Conservation (phyloP, 2,113 vertebrate species). For the Poecilia latipinna region DNA sequence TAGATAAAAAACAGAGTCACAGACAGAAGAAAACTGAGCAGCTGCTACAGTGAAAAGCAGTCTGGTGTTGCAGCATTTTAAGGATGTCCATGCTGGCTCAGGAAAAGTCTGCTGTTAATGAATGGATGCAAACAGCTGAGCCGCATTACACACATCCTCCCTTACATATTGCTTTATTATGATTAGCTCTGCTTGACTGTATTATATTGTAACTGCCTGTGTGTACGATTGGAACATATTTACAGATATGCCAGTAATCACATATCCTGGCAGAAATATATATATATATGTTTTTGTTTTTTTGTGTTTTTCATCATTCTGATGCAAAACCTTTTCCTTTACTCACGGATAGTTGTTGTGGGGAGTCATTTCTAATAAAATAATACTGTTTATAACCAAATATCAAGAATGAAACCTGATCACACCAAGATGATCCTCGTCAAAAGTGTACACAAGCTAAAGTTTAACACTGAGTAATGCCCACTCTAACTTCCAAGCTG, state of each 20-base stretch:
- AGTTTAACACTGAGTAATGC: no score
- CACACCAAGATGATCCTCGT: no score
- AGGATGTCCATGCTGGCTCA: background rate
- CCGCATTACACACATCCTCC: background rate
- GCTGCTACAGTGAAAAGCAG: background rate
- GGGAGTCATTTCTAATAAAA: no score
- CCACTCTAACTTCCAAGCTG: background rate
- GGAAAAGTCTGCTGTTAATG: background rate
- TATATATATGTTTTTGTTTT: background rate
- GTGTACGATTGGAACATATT: background rate
- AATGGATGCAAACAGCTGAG: background rate
- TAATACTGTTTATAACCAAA: no score
- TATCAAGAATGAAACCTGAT: no score
- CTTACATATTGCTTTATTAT: background rate
- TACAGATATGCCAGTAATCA: background rate
- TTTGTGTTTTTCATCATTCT: no score
- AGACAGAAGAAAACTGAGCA: background rate
- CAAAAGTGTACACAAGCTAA: no score
- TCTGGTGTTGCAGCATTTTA: background rate
- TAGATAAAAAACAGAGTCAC: background rate
- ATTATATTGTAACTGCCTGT: background rate
- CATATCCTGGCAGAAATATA: background rate
- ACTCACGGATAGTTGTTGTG: no score
- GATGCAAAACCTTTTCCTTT: no score
- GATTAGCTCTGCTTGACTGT: background rate